phyloP scores from a whole-genome alignment of 2,888 invertebrate genomes.

The Lepidocyrtoides sp. region DNA sequence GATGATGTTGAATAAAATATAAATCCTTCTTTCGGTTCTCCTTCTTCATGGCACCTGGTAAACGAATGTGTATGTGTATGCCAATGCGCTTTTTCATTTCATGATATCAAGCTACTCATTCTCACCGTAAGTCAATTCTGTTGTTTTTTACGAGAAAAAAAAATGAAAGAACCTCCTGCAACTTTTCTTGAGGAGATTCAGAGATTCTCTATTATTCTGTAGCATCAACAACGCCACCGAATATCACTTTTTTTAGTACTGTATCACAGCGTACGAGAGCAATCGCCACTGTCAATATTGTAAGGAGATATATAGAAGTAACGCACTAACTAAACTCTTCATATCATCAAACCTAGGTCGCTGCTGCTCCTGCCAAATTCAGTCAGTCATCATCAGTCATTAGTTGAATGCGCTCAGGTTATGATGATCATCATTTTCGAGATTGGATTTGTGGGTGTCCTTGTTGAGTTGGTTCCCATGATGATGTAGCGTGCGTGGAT shows the following conservation, averaged over 20 bases:
- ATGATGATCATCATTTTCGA: not conserved
- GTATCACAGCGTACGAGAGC: too few relatives aligned
- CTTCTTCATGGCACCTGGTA: not conserved
- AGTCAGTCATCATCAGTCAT: slow-evolving; percentile 50
- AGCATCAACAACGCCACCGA: too few relatives aligned
- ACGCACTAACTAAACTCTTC: too few relatives aligned
- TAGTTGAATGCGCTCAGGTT: slow-evolving; percentile 35
- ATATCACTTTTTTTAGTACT: too few relatives aligned
- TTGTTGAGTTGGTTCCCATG: too few relatives aligned
- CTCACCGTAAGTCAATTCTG: slow-evolving; percentile 2
- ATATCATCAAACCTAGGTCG: not conserved
- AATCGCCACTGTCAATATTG: too few relatives aligned
- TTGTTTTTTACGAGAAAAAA: not conserved
- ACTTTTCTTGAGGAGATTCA: too few relatives aligned
- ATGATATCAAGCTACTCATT: not conserved
- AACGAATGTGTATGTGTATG: not conserved
- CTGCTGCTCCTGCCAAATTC: not conserved
- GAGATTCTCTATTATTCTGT: too few relatives aligned
- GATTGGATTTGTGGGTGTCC: not conserved
- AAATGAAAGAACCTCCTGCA: not conserved
- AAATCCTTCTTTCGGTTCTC: slow-evolving; percentile 3
- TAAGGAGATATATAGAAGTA: too few relatives aligned
- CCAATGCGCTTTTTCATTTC: not conserved
- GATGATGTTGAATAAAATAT: too few relatives aligned
- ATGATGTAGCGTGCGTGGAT: too few relatives aligned